Conservation (phyloP, 2,797 vertebrate species). For the Malurus leucopterus region DNA sequence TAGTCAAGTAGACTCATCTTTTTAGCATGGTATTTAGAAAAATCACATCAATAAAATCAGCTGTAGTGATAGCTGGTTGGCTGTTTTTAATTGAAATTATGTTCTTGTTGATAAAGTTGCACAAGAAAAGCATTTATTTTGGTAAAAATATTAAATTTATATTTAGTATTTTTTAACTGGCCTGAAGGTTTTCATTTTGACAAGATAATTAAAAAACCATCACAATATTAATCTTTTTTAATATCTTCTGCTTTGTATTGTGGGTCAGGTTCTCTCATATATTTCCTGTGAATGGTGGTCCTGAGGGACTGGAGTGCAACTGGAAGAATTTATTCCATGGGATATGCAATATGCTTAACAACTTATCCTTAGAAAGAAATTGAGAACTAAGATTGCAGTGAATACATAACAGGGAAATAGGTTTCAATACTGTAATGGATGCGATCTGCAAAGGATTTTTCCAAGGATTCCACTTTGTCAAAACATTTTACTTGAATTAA, state of each 20-base stretch:
- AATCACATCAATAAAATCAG: neutral
- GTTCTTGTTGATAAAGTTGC: neutral
- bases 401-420: neutral
- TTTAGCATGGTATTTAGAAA: neutral
- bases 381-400: neutral
- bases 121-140: neutral
- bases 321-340: neutral
- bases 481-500: slow-evolving; percentile 13
- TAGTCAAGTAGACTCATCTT: neutral
- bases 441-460: neutral
- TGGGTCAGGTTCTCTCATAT: neutral
- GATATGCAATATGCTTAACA: neutral
- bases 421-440: neutral
- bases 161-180: neutral
- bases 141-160: neutral
- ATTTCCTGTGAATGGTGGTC: neutral
- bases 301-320: neutral
- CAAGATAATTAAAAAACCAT: accelerated
- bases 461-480: neutral
- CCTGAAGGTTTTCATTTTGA: neutral
- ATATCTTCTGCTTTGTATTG: neutral
- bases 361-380: neutral
- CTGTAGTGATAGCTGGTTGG: neutral
- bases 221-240: neutral
- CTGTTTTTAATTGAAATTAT: neutral